phyloP scores from a whole-genome alignment of 2,797 vertebrate species.

The Centroberyx gerrardi region DNA sequence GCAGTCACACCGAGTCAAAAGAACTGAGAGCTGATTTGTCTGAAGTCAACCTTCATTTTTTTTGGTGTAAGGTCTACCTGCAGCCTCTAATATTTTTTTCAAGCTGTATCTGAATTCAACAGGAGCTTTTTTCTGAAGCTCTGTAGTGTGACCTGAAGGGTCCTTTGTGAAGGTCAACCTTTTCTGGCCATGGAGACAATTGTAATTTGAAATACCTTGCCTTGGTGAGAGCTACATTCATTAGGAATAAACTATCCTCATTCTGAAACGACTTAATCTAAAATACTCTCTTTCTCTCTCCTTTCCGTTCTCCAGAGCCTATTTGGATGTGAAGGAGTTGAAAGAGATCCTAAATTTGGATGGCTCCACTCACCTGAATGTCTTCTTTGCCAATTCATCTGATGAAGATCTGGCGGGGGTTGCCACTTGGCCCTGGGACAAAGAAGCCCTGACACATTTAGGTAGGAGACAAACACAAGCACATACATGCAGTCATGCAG shows the following conservation, averaged over 20 bases:
- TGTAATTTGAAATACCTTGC: conserved; percentile 35
- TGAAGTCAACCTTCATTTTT: conserved; percentile 21
- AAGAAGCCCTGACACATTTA: conserved; percentile 97
- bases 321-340: conserved; percentile 97
- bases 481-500: conserved; percentile 35
- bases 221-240: conserved; percentile 37
- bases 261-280: conserved; percentile 25
- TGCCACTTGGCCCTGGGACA: conserved; percentile 99
- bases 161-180: not conserved
- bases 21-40: no score
- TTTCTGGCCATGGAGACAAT: conserved; percentile 26
- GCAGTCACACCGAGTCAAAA: no score
- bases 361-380: conserved; percentile 97
- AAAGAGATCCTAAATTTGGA: conserved; percentile 95
- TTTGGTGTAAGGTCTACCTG: conserved; percentile 20
- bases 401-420: conserved; percentile 98
- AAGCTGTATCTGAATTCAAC: conserved; percentile 39
- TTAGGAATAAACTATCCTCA: conserved; percentile 11
- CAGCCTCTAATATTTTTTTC: not conserved
- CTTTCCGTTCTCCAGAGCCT: conserved; percentile 88
- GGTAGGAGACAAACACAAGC: conserved; percentile 83
- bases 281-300: conserved; percentile 24
- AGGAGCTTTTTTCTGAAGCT: conserved; percentile 37
- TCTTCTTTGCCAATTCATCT: conserved; percentile 99
- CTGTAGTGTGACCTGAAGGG: not conserved